Conservation (phyloP, 2,113 vertebrate genomes). For the Cyphomyrus discorhynchus region DNA sequence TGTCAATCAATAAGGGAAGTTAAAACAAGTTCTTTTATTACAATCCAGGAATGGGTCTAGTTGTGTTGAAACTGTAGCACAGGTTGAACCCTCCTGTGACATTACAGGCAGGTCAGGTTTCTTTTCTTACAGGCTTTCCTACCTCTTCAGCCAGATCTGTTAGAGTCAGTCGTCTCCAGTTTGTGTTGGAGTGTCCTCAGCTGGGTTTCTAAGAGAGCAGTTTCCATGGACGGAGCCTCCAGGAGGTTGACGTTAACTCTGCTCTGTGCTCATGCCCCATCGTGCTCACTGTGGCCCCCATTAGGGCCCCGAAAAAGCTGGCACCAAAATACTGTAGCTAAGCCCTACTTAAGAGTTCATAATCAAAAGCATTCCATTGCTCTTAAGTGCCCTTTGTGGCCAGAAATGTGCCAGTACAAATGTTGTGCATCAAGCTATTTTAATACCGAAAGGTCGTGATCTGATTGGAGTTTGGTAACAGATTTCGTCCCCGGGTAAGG, state of each 20-base stretch:
- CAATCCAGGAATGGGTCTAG: not conserved
- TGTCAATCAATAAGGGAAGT: not conserved
- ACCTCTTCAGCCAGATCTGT: not conserved
- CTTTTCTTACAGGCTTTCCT: not conserved
- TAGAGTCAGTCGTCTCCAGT: constrained; percentile 9
- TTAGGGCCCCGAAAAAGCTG: constrained; percentile 23
- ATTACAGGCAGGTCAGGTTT: not conserved
- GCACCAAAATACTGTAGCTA: constrained; percentile 14
- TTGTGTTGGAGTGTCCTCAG: not conserved
- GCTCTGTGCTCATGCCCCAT: not conserved
- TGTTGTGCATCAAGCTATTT: constrained; percentile 28
- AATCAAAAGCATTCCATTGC: constrained; percentile 35
- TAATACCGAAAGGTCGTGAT: constrained; percentile 23
- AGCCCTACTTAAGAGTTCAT: constrained; percentile 27
- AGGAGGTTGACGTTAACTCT: not conserved
- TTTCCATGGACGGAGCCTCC: not conserved
- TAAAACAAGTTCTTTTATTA: not conserved
- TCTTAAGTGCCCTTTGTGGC: constrained; percentile 21
- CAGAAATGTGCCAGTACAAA: constrained; percentile 31
- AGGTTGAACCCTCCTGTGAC: too few species aligned
- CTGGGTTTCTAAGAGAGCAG: not conserved
- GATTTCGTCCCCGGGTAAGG: constrained; percentile 2
- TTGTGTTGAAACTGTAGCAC: not conserved
- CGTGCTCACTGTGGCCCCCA: constrained; percentile 12
- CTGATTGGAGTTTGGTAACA: constrained; percentile 10